Percentiles rank a stretch among this genome's conserved stretches.
Evolutionary conservation across 2,797 vertebrate species (phyloP).

Genomic region (Silurus aristotelis): DNA sequence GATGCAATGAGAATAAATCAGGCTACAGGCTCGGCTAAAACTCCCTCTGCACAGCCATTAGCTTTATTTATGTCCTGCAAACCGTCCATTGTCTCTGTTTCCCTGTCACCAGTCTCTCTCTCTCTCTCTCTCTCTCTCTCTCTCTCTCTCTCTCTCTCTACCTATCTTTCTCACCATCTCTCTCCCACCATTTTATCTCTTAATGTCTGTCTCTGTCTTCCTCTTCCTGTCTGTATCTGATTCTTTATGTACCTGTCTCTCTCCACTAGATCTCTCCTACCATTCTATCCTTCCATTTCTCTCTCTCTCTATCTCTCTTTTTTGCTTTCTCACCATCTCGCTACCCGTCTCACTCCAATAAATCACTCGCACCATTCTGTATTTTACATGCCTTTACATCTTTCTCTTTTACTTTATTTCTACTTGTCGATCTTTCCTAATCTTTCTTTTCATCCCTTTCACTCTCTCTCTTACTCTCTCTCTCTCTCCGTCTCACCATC

Average conservation of each 20-base stretch:
- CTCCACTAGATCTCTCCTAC: no score
- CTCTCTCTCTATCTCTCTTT: neutral
- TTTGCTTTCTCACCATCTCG: constrained; percentile 41
- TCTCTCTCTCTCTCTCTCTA: neutral
- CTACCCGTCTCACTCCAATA: no score
- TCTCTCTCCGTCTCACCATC: neutral
- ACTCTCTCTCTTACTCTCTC: constrained; percentile 42
- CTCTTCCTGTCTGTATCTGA: neutral
- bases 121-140: constrained; percentile 1
- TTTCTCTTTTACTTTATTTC: no score
- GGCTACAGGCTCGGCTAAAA: constrained; percentile 70
- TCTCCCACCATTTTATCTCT: constrained; percentile 44
- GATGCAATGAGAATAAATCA: constrained; percentile 79
- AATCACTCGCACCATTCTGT: no score
- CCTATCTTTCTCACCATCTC: constrained; percentile 48
- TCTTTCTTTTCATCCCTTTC: neutral
- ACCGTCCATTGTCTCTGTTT: constrained; percentile 51
- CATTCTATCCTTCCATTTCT: no score
- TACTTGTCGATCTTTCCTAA: no score
- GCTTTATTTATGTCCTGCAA: constrained; percentile 79
- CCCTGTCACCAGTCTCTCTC: constrained; percentile 42
- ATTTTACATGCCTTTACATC: no score
- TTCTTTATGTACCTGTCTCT: no score
- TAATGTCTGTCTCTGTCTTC: neutral
- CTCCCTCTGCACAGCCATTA: constrained; percentile 78